These are phyloP conservation scores for Hesperophylax magnus DNA, from an alignment of 1,140 invertebrate species.

Conservation along the genomic window DNA sequence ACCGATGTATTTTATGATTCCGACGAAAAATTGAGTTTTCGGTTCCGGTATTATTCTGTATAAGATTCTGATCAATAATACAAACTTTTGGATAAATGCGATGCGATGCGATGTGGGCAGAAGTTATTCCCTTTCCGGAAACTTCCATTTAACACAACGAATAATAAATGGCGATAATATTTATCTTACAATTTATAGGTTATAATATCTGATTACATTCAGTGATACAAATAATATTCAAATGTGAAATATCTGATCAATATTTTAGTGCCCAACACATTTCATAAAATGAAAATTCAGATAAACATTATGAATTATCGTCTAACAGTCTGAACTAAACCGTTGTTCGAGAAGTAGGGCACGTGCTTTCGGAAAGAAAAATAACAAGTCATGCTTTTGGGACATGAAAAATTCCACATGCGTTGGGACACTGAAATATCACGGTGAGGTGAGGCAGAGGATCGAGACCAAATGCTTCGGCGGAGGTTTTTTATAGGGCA, in stretches of 20 bases:
- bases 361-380: conserved; percentile 33
- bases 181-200: conserved; percentile 2
- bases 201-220: not conserved
- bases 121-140: too few relatives aligned
- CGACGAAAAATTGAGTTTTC: too few relatives aligned
- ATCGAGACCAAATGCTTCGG: not conserved
- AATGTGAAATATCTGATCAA: conserved; percentile 28
- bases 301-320: conserved; percentile 44
- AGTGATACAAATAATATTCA: conserved; percentile 16
- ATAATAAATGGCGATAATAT: not conserved
- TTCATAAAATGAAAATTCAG: conserved; percentile 28
- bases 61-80: too few relatives aligned
- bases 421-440: conserved; percentile 26
- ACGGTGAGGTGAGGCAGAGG: not conserved
- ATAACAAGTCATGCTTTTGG: conserved; percentile 40
- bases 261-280: conserved; percentile 30
- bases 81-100: too few relatives aligned
- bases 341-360: conserved; percentile 31
- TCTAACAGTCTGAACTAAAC: conserved; percentile 28
- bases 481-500: conserved; percentile 24
- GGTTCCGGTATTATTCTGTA: too few relatives aligned
- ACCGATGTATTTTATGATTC: too few relatives aligned
- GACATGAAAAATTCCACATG: conserved; percentile 42
- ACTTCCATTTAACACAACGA: too few relatives aligned
- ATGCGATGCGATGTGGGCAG: too few relatives aligned